Conservation (phyloP, 1,140 invertebrate species). For the Scaptomyza montana region DNA sequence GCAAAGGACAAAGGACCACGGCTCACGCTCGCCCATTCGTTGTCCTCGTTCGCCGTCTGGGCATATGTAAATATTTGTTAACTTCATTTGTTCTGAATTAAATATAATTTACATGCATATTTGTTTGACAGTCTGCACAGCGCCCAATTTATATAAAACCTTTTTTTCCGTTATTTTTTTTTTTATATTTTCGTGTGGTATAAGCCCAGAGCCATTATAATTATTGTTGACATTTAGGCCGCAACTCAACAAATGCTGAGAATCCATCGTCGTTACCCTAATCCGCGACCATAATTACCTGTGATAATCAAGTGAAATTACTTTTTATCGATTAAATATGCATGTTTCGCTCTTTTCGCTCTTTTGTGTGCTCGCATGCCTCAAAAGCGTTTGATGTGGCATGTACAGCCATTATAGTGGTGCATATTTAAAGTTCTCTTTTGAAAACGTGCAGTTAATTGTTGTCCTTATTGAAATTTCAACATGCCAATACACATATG, state of each 20-base stretch:
- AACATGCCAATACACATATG: constrained; percentile 5
- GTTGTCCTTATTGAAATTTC: constrained; percentile 6
- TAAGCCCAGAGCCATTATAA: constrained; percentile 62
- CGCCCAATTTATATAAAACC: constrained; percentile 1
- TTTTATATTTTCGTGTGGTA: constrained; percentile 51
- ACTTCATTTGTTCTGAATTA: constrained; percentile 80
- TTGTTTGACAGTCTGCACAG: constrained; percentile 53
- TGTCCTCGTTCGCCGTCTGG: constrained; percentile 1
- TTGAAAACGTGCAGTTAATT: constrained; percentile 70
- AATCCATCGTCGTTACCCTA: constrained; percentile 27
- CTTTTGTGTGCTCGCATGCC: constrained; percentile 7
- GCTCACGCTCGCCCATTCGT: background rate
- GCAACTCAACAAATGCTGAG: constrained; percentile 25
- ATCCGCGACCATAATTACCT: constrained; percentile 62
- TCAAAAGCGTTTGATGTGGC: constrained; percentile 23
- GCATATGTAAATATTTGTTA: constrained; percentile 78
- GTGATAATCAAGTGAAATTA: constrained; percentile 75
- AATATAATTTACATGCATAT: constrained; percentile 81
- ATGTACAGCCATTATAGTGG: constrained; percentile 18
- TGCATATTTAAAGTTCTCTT: constrained; percentile 14
- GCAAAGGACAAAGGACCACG: constrained; percentile 11
- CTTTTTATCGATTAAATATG: constrained; percentile 63
- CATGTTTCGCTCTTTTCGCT: constrained; percentile 16
- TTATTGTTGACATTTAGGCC: constrained; percentile 75
- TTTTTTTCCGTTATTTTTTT: constrained; percentile 34